Conservation (phyloP, 2,888 invertebrate species). For the Eupithecia pulchellata region DNA sequence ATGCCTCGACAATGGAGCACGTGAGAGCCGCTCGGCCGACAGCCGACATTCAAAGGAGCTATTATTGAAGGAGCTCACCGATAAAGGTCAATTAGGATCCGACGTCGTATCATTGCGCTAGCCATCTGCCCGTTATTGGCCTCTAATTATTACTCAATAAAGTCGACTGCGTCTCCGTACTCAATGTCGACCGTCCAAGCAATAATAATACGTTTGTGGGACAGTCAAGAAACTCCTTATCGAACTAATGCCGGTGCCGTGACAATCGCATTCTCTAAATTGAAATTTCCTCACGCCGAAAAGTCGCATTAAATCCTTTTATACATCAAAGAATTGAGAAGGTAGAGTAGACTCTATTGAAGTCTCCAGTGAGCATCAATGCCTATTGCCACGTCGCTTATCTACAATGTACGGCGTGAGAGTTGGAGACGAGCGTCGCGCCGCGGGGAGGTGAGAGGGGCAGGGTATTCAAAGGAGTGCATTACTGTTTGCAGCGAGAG, state of each 20-base stretch:
- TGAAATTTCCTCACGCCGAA: conserved; percentile 66
- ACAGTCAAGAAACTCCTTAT: conserved; percentile 44
- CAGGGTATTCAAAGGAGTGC: conserved; percentile 66
- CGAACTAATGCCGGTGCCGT: conserved; percentile 43
- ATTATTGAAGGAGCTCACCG: conserved; percentile 67
- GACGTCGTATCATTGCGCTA: conserved; percentile 52
- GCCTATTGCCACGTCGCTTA: conserved; percentile 83
- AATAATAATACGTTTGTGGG: conserved; percentile 48
- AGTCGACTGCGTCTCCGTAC: conserved; percentile 35
- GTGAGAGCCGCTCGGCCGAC: conserved; percentile 63
- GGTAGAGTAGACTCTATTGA: conserved; percentile 73
- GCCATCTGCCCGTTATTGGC: conserved; percentile 52
- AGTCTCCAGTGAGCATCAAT: conserved; percentile 81
- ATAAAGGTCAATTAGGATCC: conserved; percentile 75
- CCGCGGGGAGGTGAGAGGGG: conserved; percentile 47
- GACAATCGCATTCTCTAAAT: conserved; percentile 59
- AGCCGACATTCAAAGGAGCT: conserved; percentile 72
- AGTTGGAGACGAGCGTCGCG: conserved; percentile 51
- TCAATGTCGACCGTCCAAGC: conserved; percentile 46
- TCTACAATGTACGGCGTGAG: conserved; percentile 72
- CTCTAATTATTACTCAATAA: conserved; percentile 58
- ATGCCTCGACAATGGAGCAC: conserved; percentile 68
- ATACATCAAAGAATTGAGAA: conserved; percentile 75
- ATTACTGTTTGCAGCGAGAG: conserved; percentile 59
- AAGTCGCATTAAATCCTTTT: conserved; percentile 75